Evolutionary conservation across 2,888 invertebrate genomes (phyloP).

Genomic region (Ypsolopha sequella): DNA sequence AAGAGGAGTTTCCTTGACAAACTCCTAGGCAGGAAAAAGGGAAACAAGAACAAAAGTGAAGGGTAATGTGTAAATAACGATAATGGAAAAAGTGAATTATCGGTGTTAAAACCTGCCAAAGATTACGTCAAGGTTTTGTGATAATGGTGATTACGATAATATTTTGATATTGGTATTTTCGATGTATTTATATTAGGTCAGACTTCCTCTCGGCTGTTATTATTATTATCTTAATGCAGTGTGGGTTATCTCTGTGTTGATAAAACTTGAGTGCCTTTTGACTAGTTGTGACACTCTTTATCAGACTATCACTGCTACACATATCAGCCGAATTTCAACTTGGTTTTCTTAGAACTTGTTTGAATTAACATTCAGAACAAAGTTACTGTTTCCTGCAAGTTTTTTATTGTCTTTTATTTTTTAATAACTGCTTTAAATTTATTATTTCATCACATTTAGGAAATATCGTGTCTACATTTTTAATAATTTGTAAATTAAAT

Average conservation of each 20-base stretch:
- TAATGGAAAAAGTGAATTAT: conserved; percentile 28
- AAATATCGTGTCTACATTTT: too few species aligned
- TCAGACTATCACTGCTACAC: conserved; percentile 25
- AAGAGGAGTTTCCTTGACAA: conserved; percentile 63
- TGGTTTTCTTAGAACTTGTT: neutral
- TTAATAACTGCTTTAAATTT: too few species aligned
- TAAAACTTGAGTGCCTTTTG: conserved; percentile 60
- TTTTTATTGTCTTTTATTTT: too few species aligned
- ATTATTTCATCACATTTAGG: too few species aligned
- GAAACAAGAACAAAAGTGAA: conserved; percentile 27
- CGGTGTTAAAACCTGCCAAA: conserved; percentile 47
- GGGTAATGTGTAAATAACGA: conserved; percentile 17
- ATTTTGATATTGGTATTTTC: conserved; percentile 22
- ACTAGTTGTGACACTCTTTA: conserved; percentile 53
- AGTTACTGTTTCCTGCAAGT: too few species aligned
- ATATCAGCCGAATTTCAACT: conserved; percentile 42
- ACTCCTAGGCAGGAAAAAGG: conserved; percentile 55
- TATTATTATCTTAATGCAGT: conserved; percentile 58
- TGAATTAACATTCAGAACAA: too few species aligned
- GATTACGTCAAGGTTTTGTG: conserved; percentile 44
- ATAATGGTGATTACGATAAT: conserved; percentile 31
- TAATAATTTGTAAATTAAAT: too few species aligned
- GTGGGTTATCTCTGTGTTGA: conserved; percentile 59
- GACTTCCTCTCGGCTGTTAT: conserved; percentile 35
- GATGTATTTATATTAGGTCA: conserved; percentile 34